Evolutionary conservation across 2,888 invertebrate species (phyloP), one percentile per base, ranked within the genome.

Genomic region (Rosalia funebris): DNA sequence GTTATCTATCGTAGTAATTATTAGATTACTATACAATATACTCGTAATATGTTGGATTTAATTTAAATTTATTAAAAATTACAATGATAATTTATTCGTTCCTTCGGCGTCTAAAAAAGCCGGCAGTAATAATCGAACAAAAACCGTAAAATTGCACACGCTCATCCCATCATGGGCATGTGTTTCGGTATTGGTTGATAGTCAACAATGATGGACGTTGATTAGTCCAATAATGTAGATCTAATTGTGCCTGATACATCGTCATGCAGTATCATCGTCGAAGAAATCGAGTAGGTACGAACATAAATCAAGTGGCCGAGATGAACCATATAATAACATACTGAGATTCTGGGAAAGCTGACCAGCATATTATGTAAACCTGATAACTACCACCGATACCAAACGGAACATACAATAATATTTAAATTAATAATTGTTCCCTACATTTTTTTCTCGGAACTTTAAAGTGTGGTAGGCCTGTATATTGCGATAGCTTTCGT

Each of bases 151-250:
- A 48, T 48, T 48, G 47, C 47, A 34, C 7, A 32, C 14, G 16
- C 5, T 9, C 15, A 16, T 19, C 44, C 1, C 1, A 14, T 20
- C 2, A 20, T 10, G 44, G 11, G 20, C 44, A 44, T 44, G 20
- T 44, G 44, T n/a, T 19, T 19, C 44, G 44, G 44, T 44, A 44
- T 20, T 44, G 17, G 36, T 19, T 36, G 19, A 32, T 34, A 19
- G n/a, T n/a, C 9, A 36, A 0, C 16, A 36, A 9, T 15, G 34
- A 34, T 47, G 47, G 32, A 47, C 34, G 31, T 16, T 11, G 9
- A 47, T 34, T 47, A 32, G 16, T 34, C 47, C 34, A 48, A 48
- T 48, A 48, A 48, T 36, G 36, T 17, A 36, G 47, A 36, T 12
- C 34, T 48, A 36, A 48, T 47, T 47, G 17, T 3, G 15, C 15